Conservation (phyloP, 2,888 invertebrate genomes). For the Cephus rjabovi region DNA sequence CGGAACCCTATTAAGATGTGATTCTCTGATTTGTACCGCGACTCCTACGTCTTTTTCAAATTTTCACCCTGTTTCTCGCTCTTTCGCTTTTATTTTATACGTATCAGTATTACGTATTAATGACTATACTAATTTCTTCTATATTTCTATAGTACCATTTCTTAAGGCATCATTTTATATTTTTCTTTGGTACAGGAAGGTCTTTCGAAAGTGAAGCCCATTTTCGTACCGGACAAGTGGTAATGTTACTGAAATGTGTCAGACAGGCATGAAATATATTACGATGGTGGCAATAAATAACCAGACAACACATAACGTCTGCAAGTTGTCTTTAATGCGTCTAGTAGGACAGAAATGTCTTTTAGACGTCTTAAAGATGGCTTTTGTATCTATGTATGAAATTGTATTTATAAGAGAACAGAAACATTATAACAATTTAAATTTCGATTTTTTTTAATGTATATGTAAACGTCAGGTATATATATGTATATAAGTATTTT, state of each 20-base stretch:
- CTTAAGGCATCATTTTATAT: background rate
- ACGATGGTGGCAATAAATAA: too few relatives aligned
- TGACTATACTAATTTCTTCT: background rate
- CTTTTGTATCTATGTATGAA: too few relatives aligned
- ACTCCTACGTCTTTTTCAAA: background rate
- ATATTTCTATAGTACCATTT: background rate
- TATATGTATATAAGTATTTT: background rate
- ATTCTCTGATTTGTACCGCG: slow-evolving; percentile 36
- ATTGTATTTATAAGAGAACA: too few relatives aligned
- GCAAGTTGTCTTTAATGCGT: too few relatives aligned
- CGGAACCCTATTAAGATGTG: slow-evolving; percentile 50
- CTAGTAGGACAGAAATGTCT: too few relatives aligned
- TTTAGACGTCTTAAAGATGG: too few relatives aligned
- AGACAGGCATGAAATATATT: background rate
- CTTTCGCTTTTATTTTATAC: background rate
- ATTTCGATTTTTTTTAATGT: background rate
- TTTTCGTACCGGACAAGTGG: background rate
- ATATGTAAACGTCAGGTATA: background rate
- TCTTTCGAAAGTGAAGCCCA: background rate
- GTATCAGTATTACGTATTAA: background rate
- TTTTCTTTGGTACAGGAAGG: background rate
- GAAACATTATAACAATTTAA: too few relatives aligned
- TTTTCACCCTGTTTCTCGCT: background rate
- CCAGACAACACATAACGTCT: too few relatives aligned
- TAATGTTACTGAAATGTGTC: background rate